A percentile compares a stretch with the other conserved stretches of the same genome.
Evolutionary conservation across 2,797 vertebrate genomes (phyloP).

Genomic region (Periophthalmus magnuspinnatus): DNA sequence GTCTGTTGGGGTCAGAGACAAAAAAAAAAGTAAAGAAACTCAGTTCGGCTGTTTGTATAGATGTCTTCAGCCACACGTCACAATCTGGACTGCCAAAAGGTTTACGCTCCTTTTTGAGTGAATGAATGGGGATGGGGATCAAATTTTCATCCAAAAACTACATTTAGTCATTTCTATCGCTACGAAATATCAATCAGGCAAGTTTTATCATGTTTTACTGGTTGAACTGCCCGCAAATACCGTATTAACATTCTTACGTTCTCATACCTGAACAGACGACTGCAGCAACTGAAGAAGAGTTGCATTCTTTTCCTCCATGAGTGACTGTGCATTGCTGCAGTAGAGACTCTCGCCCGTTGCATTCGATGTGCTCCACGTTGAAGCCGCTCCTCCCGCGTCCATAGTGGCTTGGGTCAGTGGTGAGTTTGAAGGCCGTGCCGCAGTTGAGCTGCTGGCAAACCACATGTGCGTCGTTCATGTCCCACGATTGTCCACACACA

Average conservation of each 20-base stretch:
- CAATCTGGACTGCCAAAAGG: too few relatives aligned
- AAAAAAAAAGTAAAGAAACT: neutral
- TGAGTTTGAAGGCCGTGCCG: constrained; percentile 40
- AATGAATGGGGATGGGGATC: too few relatives aligned
- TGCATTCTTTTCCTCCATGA: constrained; percentile 38
- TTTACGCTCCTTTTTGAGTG: too few relatives aligned
- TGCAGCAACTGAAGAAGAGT: constrained; percentile 50
- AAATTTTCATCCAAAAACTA: too few relatives aligned
- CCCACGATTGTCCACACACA: constrained; percentile 64
- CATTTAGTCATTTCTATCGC: too few relatives aligned
- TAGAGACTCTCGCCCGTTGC: constrained; percentile 48
- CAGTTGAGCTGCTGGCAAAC: constrained; percentile 62
- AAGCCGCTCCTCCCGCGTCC: constrained; percentile 20
- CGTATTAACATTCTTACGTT: neutral
- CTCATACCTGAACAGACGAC: constrained; percentile 60
- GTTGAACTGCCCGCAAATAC: neutral
- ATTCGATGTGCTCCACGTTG: constrained; percentile 47
- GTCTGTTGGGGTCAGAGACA: constrained; percentile 33
- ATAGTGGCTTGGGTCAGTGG: neutral
- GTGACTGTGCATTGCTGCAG: constrained; percentile 46
- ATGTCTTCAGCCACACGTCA: too few relatives aligned
- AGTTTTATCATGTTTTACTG: too few relatives aligned
- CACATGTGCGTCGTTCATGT: constrained; percentile 52
- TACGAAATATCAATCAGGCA: too few relatives aligned
- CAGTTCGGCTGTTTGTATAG: neutral